Percentiles rank a stretch among this genome's conserved stretches.
phyloP scores from a whole-genome alignment of 1,140 invertebrate genomes.

The Diabrotica undecimpunctata region DNA sequence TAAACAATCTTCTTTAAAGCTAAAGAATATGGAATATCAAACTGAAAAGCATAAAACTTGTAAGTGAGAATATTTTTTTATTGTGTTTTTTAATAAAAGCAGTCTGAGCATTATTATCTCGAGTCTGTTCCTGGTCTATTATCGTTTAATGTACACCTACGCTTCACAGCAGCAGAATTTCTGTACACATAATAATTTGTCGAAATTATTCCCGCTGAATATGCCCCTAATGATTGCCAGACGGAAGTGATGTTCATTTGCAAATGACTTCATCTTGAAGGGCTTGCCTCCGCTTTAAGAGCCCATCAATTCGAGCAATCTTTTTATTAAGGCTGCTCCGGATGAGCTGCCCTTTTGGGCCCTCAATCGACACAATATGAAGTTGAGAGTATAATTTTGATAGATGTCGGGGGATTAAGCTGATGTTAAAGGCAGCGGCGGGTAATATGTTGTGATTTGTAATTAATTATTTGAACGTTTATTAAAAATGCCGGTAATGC shows the following conservation, averaged over 20 bases:
- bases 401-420: slow-evolving; percentile 24
- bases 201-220: slow-evolving; percentile 45
- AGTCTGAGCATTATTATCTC: too few relatives aligned
- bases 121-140: not conserved
- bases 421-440: slow-evolving; percentile 6
- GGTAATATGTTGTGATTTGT: not conserved
- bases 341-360: slow-evolving; percentile 26
- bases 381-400: slow-evolving; percentile 42
- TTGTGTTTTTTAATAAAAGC: too few relatives aligned
- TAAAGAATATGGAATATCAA: too few relatives aligned
- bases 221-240: slow-evolving; percentile 47
- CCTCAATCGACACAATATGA: slow-evolving; percentile 39
- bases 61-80: too few relatives aligned
- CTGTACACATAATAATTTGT: slow-evolving; percentile 33
- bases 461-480: too few relatives aligned
- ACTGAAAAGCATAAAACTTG: too few relatives aligned
- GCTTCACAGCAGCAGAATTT: not conserved
- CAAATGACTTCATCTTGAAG: slow-evolving; percentile 48
- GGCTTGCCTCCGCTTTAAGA: slow-evolving; percentile 21
- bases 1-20: too few relatives aligned
- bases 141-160: not conserved
- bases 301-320: slow-evolving; percentile 48
- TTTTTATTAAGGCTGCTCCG: slow-evolving; percentile 46
- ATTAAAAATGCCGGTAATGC: too few relatives aligned
- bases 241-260: slow-evolving; percentile 47